Base-by-base conservation (phyloP, 2,113 vertebrate species). In the Alethe castanea region DNA sequence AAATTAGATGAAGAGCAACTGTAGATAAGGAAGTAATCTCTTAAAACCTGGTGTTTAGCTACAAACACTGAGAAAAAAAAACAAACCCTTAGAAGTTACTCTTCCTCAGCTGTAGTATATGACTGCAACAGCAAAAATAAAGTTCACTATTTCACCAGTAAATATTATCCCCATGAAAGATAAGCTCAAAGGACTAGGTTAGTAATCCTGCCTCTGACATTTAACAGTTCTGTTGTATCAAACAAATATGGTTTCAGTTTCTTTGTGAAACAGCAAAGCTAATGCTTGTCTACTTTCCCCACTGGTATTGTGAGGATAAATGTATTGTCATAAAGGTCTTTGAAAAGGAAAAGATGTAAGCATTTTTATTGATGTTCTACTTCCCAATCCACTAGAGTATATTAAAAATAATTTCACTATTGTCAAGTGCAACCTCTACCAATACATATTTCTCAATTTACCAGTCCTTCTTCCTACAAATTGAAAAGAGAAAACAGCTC, bases 361-460 rank as follows among this genome's bases (percentile, higher is more conserved):
- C 44, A 54, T 76, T 91, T 87, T 73, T 93, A 82, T 69, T 85
- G 79, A 94, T 80, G 54, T 79, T 88, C 77, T 82, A 73, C 59
- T 87, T 80, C 45, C 42, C 65, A 91, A 13, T 45, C 54, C 86
- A 92, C 87, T 53, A 57, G 26, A 61, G 62, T 73, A 77, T 77
- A 87, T 82, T 82, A 94, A 94, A 95, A 94, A 92, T 79, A 81
- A 92, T 80, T 89, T 89, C 45, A 47, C 69, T 81, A 65, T 90
- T 85, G 57, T 90, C 78, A 87, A 82, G 45, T 66, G 54, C 42
- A 92, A 82, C 54, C 35, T 85, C 70, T 77, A 59, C n/a, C 79
- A 82, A 50, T 74, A 62, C 22, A 47, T 81, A 82, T 73, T 77
- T 91, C 71, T 76, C 62, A 66, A 25, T 90, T 91, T 86, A 81